phyloP scores from a whole-genome alignment of 2,113 vertebrate genomes.

The Clarias batrachus region DNA sequence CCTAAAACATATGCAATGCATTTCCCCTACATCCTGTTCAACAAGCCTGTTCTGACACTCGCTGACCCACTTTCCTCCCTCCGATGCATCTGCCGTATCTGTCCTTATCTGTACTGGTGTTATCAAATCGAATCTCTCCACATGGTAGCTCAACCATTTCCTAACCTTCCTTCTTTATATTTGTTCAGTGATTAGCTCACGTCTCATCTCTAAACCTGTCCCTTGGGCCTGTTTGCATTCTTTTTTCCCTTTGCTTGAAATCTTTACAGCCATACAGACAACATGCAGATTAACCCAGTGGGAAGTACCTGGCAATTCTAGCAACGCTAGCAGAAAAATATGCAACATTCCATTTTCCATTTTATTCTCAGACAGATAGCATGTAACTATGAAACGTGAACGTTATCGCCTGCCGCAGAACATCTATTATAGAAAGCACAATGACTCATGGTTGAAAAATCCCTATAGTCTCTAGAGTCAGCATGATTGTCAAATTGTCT shows the following conservation, averaged over 20 bases:
- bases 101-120: neutral
- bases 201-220: neutral
- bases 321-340: neutral
- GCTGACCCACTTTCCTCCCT: conserved; percentile 3
- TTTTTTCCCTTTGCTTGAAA: neutral
- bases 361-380: neutral
- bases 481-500: neutral
- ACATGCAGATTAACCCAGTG: neutral
- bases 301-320: neutral
- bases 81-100: neutral
- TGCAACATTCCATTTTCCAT: neutral
- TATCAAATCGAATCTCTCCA: conserved; percentile 11
- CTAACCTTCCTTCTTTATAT: conserved; percentile 10
- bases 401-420: too few species aligned
- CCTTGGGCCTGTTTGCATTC: neutral
- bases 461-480: neutral
- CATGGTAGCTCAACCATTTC: conserved; percentile 1
- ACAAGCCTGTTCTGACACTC: conserved; percentile 6
- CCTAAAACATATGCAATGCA: neutral
- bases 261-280: neutral
- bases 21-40: conserved; percentile 8
- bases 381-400: neutral
- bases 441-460: neutral
- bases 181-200: neutral
- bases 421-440: neutral